A percentile compares a stretch with the other conserved stretches of the same genome.
phyloP scores from a whole-genome alignment of 2,797 vertebrate genomes.

The Phrynocephalus guinanensis region DNA sequence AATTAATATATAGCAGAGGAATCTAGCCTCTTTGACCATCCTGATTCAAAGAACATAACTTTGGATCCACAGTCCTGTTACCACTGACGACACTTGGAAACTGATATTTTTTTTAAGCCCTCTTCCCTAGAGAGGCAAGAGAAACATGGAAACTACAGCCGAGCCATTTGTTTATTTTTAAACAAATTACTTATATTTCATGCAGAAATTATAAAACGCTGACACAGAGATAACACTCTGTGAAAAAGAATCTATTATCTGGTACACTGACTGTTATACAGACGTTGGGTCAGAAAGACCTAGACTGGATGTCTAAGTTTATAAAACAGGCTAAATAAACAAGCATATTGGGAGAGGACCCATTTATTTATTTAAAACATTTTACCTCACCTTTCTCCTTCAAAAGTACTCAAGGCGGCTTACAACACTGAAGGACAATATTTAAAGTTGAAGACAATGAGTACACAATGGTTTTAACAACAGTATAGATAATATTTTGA shows the following conservation, averaged over 20 bases:
- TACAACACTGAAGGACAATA: too few species aligned
- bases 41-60: neutral
- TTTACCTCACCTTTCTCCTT: too few species aligned
- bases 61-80: neutral
- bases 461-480: too few species aligned
- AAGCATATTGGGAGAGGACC: too few species aligned
- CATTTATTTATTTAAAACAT: too few species aligned
- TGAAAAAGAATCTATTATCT: too few species aligned
- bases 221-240: too few species aligned
- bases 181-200: neutral
- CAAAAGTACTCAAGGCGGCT: too few species aligned
- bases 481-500: too few species aligned
- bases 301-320: neutral
- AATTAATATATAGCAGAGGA: neutral
- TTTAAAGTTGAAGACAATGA: too few species aligned
- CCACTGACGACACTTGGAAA: slow-evolving; percentile 7
- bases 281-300: neutral
- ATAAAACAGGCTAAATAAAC: neutral
- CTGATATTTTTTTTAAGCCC: neutral
- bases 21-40: neutral
- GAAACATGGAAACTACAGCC: slow-evolving; percentile 11
- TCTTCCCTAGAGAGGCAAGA: slow-evolving; percentile 1
- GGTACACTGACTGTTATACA: too few species aligned
- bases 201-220: neutral
- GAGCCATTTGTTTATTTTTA: neutral